Evolutionary conservation across 2,888 invertebrate genomes (phyloP), one percentile per base, ranked within the genome.

Genomic region (Himalopsyche japonica): DNA sequence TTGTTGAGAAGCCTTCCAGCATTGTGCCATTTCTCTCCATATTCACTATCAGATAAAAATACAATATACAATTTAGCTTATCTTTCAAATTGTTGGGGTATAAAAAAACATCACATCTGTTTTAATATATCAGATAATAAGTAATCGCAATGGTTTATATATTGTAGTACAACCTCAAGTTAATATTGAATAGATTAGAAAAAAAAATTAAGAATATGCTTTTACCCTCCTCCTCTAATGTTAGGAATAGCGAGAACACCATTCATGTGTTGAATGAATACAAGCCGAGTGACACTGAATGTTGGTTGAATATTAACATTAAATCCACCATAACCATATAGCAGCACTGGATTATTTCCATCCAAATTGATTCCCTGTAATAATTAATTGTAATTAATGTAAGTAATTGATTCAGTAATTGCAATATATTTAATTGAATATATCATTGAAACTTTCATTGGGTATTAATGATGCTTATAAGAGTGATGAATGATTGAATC

Each of bases 241-340:
- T 99, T 99, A 34, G 99, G 96, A 87, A 98, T 94, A 20, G 98
- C 99, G 87, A 97, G 94, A 81, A 98, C 93, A 0, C 98, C 99
- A 89, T 95, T 93, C 87, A 98, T 95, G 89, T 97, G 95, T 89
- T 98, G 96, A 89, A 99, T 95, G 90, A 98, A 98, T 87, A 98
- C 95, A 47, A 98, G 91, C 82, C 98, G 93, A 18, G 96, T 95
- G 37, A 98, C 95, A 88, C 97, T 96, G 92, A 99, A 99, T 80
- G 94, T 94, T 6, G 99, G 99, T 89, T 96, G 96, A 87, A 98
- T 93, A 90, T 97, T 96, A 88, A 98, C 95, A 92, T 98, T 98
- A 91, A 99, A 99, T 0, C 99, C 99, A 82, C 99, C 99, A 90
- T 99, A 99, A 20, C 98, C 99, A 90, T 99, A 99, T 48, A 99